Percentiles rank a stretch among this genome's conserved stretches.
Conservation (phyloP, 2,888 invertebrate species). For the Pammene aurita region DNA sequence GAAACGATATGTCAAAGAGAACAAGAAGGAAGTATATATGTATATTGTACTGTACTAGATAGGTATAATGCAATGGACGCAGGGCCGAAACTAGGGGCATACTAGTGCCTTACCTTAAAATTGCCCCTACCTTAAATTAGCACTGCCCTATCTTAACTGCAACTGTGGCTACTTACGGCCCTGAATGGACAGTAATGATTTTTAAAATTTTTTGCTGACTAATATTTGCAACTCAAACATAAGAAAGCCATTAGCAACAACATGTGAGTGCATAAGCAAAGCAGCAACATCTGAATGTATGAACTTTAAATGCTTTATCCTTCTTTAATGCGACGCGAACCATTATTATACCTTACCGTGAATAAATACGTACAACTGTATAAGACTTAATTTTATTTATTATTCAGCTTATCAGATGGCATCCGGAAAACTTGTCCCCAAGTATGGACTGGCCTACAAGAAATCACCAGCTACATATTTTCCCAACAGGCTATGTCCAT, state of each 20-base stretch:
- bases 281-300: background rate
- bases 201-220: background rate
- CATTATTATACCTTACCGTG: no score
- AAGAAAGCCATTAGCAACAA: conserved; percentile 15
- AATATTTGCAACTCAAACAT: conserved; percentile 10
- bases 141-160: no score
- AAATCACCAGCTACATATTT: conserved; percentile 26
- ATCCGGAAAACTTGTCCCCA: conserved; percentile 27
- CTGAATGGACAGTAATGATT: no score
- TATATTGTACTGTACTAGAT: background rate
- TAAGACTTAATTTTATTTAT: conserved; percentile 17
- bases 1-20: background rate
- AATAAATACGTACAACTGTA: background rate
- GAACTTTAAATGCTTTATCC: conserved; percentile 1
- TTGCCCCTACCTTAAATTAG: no score
- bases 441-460: conserved; percentile 20
- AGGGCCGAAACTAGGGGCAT: no score
- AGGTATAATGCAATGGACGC: no score
- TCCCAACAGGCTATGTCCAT: conserved; percentile 37
- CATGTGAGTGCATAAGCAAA: conserved; percentile 16
- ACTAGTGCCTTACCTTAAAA: no score
- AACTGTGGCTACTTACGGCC: no score
- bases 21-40: background rate
- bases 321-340: conserved; percentile 1
- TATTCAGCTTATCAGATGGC: conserved; percentile 20